A percentile compares a stretch with the other conserved stretches of the same genome.
These are phyloP conservation scores for Heliconius himera DNA, from an alignment of 1,140 invertebrate species.

Conservation along the genomic window DNA sequence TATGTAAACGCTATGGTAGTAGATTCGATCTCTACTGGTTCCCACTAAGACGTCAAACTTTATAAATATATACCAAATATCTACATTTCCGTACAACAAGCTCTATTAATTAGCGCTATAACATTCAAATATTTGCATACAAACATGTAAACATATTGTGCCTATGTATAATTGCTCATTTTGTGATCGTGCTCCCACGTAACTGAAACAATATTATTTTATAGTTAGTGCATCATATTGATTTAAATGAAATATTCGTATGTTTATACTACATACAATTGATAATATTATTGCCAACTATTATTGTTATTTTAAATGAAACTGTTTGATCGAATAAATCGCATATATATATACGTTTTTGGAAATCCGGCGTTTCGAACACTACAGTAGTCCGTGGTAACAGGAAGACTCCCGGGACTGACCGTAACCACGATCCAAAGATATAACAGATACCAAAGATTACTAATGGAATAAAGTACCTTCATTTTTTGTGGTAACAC, in stretches of 20 bases:
- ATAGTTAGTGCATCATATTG: background rate
- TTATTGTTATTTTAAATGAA: no score
- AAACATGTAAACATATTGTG: background rate
- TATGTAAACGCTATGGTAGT: no score
- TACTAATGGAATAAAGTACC: no score
- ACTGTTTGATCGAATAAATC: no score
- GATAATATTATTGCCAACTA: no score
- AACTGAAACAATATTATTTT: background rate
- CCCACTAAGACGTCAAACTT: background rate
- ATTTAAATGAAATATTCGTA: background rate
- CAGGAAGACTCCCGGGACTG: no score
- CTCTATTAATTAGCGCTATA: background rate
- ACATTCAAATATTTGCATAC: background rate
- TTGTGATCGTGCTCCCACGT: background rate
- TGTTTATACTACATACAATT: background rate
- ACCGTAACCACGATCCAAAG: no score
- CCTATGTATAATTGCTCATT: constrained; percentile 1
- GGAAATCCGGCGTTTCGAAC: no score
- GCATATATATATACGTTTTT: no score
- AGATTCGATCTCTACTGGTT: background rate
- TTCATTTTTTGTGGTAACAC: no score
- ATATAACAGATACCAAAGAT: no score
- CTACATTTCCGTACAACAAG: background rate
- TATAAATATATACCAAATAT: background rate
- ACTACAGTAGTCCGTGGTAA: no score